A percentile compares a stretch with the other conserved stretches of the same genome.
These are phyloP conservation scores for Procavia capensis DNA, from an alignment of 2,113 vertebrate genomes.

Conservation along the genomic window DNA sequence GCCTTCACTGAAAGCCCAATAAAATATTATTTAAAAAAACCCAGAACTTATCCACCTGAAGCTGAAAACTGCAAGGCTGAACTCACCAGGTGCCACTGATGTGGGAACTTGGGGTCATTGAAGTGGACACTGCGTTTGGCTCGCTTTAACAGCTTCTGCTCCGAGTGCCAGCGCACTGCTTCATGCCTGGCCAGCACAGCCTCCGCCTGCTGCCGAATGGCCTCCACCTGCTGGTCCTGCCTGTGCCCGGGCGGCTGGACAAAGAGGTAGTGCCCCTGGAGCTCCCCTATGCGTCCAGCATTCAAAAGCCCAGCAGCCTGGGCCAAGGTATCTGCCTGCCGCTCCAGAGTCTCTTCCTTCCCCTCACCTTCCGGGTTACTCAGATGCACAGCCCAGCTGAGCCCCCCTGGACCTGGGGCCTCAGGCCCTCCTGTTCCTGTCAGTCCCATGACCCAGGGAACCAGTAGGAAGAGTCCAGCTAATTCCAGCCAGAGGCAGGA, in stretches of 20 bases:
- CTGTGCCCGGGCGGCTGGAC: not conserved
- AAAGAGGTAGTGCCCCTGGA: constrained; percentile 94
- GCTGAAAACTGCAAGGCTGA: fast-evolving
- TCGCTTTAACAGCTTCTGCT: constrained; percentile 93
- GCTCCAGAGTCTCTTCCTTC: constrained; percentile 79
- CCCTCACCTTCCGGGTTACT: constrained; percentile 63
- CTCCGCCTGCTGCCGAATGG: constrained; percentile 78
- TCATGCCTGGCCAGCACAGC: constrained; percentile 89
- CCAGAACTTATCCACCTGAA: too few species aligned
- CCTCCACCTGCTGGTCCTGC: not conserved
- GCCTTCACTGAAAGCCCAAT: not conserved
- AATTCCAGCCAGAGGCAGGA: constrained; percentile 82
- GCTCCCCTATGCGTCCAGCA: constrained; percentile 94
- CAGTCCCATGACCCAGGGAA: constrained; percentile 46
- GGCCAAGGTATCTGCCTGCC: constrained; percentile 90
- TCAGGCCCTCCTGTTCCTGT: constrained; percentile 14
- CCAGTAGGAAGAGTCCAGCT: constrained; percentile 72
- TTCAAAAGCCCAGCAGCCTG: constrained; percentile 91
- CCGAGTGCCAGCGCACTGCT: constrained; percentile 93
- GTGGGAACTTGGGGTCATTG: constrained; percentile 95
- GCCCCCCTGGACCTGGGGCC: constrained; percentile 37
- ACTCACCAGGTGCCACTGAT: constrained; percentile 99
- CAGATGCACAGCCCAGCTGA: constrained; percentile 93
- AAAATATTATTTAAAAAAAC: not conserved
- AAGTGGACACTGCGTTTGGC: constrained; percentile 95